Percentiles rank a stretch among this genome's conserved stretches.
Conservation (phyloP, 2,113 vertebrate species). For the Gyps fulvus region DNA sequence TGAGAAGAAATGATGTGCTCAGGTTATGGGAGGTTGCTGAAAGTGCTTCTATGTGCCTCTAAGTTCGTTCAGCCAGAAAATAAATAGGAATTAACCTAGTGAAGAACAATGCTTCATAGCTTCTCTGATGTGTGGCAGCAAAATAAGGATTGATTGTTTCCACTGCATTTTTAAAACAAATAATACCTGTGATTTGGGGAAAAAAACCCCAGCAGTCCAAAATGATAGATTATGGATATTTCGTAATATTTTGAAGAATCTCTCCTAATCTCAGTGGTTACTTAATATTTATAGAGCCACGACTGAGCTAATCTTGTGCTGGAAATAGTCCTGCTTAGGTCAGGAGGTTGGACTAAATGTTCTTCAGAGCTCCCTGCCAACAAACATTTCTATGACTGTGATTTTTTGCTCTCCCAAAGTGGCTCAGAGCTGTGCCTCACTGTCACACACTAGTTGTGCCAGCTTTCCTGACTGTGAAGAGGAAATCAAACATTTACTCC, state of each 20-base stretch:
- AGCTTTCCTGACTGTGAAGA: not conserved
- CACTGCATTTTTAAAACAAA: not conserved
- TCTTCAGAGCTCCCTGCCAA: not conserved
- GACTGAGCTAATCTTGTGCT: not conserved
- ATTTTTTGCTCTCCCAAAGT: not conserved
- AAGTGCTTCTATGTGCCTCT: not conserved
- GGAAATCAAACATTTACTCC: not conserved
- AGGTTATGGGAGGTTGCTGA: not conserved
- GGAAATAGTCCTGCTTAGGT: not conserved
- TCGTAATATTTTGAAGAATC: not conserved
- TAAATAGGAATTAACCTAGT: not conserved
- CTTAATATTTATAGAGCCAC: not conserved
- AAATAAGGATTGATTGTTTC: not conserved
- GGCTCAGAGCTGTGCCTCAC: accelerated
- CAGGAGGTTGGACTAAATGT: not conserved
- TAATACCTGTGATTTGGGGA: not conserved
- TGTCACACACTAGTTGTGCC: not conserved
- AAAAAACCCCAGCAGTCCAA: accelerated
- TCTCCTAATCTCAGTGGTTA: not conserved
- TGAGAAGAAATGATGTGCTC: not conserved
- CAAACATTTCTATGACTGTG: not conserved
- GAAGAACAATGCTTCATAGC: not conserved
- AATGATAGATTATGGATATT: not conserved
- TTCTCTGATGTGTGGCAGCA: not conserved
- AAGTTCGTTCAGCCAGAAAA: not conserved